Evolutionary conservation across 2,888 invertebrate genomes (phyloP).

Genomic region (Tanaodytes sp.): DNA sequence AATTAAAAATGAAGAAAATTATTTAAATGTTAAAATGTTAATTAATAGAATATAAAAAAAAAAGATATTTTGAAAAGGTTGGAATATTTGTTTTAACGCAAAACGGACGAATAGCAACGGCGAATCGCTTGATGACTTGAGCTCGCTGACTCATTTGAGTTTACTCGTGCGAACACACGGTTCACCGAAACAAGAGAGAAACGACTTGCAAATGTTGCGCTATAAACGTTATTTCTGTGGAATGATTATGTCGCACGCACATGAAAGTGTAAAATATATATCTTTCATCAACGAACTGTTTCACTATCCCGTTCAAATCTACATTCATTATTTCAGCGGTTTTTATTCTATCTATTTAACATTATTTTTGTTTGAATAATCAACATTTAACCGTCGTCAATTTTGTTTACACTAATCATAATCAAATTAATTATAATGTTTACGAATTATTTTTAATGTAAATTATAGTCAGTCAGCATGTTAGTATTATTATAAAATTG

Average conservation of each 20-base stretch:
- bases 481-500: no score
- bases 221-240: conserved; percentile 44
- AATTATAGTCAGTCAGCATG: no score
- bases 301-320: conserved; percentile 13
- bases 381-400: no score
- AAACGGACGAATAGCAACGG: conserved; percentile 41
- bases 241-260: conserved; percentile 46
- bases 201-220: conserved; percentile 48
- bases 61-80: conserved; percentile 37
- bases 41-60: no score
- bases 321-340: no score
- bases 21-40: no score
- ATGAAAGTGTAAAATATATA: conserved; percentile 39
- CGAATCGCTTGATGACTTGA: conserved; percentile 43
- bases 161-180: conserved; percentile 37
- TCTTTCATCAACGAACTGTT: conserved; percentile 31
- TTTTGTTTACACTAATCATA: no score
- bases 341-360: no score
- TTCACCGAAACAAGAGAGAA: conserved; percentile 49
- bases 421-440: no score
- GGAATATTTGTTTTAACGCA: conserved; percentile 37
- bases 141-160: conserved; percentile 48
- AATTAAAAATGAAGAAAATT: no score
- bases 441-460: no score
- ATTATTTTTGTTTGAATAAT: no score